A percentile compares a stretch with the other conserved stretches of the same genome.
phyloP scores from a whole-genome alignment of 1,140 invertebrate species.

The Monomorium pharaonis region DNA sequence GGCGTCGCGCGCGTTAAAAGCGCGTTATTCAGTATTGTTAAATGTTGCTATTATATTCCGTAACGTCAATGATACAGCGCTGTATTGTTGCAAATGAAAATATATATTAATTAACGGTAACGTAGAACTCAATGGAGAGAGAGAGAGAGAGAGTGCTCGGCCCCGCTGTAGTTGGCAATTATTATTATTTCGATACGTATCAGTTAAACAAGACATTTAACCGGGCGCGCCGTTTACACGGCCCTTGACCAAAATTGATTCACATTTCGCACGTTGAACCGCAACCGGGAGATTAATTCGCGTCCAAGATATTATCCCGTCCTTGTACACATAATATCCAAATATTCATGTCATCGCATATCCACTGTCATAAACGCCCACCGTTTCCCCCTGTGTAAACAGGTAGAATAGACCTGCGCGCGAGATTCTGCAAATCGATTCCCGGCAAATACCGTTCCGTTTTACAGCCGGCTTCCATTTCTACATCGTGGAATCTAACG shows the following conservation, averaged over 20 bases:
- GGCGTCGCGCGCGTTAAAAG: background rate
- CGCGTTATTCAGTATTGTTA: background rate
- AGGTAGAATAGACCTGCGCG: conserved; percentile 9
- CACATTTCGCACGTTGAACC: conserved; percentile 16
- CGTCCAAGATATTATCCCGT: conserved; percentile 48
- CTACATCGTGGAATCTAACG: background rate
- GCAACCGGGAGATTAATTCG: conserved; percentile 21
- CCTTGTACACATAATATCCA: conserved; percentile 44
- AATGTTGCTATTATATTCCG: background rate
- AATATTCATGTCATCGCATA: conserved; percentile 47
- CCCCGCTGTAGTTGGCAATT: background rate
- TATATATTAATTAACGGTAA: conserved; percentile 17
- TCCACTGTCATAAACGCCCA: background rate
- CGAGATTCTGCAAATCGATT: conserved; percentile 31
- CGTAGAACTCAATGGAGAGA: background rate
- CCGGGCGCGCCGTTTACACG: background rate
- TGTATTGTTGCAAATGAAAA: conserved; percentile 25
- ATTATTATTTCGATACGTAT: conserved; percentile 43
- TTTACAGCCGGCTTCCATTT: background rate
- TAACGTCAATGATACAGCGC: background rate
- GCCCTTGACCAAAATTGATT: conserved; percentile 48
- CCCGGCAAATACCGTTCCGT: background rate
- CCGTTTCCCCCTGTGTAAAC: conserved; percentile 1
- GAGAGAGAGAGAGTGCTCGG: background rate
- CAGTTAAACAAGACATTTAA: conserved; percentile 29